Evolutionary conservation across 2,888 invertebrate genomes (phyloP).

Genomic region (Thelaira solivaga): DNA sequence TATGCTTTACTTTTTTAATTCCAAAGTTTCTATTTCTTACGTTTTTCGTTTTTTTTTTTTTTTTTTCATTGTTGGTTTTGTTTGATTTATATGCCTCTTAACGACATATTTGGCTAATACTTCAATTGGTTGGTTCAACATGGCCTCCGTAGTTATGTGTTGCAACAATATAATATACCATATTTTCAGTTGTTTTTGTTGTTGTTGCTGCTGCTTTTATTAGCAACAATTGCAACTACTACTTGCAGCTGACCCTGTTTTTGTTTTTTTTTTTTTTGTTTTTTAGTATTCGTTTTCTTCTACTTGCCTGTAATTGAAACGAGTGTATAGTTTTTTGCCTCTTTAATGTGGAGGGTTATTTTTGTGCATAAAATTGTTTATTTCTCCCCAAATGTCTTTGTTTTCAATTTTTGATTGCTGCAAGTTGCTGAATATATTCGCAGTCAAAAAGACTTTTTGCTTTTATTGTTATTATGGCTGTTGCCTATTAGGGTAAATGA

Average conservation of each 20-base stretch:
- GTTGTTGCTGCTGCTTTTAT: conserved; percentile 29
- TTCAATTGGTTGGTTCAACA: conserved; percentile 61
- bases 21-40: conserved; percentile 50
- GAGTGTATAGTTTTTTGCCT: conserved; percentile 27
- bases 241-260: conserved; percentile 62
- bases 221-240: conserved; percentile 58
- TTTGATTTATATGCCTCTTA: conserved; percentile 62
- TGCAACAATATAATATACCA: conserved; percentile 46
- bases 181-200: conserved; percentile 26
- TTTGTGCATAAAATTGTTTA: conserved; percentile 28
- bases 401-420: conserved; percentile 46
- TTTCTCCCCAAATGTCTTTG: conserved; percentile 58
- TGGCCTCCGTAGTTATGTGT: conserved; percentile 58
- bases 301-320: conserved; percentile 35
- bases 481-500: neutral
- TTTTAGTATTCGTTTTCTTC: too few relatives aligned
- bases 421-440: conserved; percentile 28
- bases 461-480: conserved; percentile 14
- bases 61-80: conserved; percentile 26
- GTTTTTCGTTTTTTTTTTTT: conserved; percentile 29
- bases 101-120: conserved; percentile 63
- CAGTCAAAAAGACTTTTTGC: conserved; percentile 34
- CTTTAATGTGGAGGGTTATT: conserved; percentile 46
- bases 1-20: conserved; percentile 32
- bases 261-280: conserved; percentile 13